Conservation (phyloP, 2,797 vertebrate genomes). For the Eurystomus glaucurus region DNA sequence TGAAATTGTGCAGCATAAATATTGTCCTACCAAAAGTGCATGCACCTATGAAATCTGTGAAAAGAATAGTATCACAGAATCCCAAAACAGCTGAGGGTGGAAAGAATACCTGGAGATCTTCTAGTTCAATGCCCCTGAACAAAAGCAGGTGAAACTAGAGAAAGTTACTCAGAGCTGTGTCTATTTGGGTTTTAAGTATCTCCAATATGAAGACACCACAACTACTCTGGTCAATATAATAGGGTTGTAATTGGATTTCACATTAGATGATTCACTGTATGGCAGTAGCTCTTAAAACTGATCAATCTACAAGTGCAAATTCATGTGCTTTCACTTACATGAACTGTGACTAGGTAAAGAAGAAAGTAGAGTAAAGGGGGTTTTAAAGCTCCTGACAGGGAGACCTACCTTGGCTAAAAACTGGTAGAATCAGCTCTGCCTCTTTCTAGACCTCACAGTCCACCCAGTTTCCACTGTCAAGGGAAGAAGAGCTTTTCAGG, state of each 20-base stretch:
- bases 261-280: not conserved
- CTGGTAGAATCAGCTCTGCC: not conserved
- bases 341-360: not conserved
- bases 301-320: not conserved
- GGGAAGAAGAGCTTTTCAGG: not conserved
- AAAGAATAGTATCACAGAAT: not conserved
- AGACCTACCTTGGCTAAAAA: not conserved
- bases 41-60: not conserved
- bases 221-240: not conserved
- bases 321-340: not conserved
- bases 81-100: not conserved
- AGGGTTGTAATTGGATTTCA: not conserved
- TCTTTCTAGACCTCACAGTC: not conserved
- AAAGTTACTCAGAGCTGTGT: not conserved
- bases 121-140: rapidly evolving
- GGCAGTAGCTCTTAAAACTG: not conserved
- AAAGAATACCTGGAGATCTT: not conserved
- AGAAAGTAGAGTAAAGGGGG: not conserved
- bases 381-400: not conserved
- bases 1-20: not conserved
- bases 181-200: not conserved
- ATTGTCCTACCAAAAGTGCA: not conserved
- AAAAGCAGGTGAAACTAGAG: not conserved
- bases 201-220: not conserved
- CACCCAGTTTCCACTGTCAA: not conserved